Evolutionary conservation across 1,140 invertebrate genomes (phyloP).

Genomic region (Cotesia glomerata): DNA sequence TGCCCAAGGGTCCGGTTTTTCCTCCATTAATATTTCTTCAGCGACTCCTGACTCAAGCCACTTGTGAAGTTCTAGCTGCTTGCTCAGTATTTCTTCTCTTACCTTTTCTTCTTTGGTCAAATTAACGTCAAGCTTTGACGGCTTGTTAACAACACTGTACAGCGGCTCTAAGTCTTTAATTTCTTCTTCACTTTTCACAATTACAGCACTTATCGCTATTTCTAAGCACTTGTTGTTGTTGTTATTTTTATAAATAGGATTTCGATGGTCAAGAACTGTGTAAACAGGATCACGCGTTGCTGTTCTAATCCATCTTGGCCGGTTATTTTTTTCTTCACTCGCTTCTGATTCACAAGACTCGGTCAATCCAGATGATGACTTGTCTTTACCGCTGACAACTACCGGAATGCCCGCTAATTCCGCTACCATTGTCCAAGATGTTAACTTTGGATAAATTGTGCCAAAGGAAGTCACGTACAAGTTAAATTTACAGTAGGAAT

Average conservation of each 20-base stretch:
- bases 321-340: constrained; percentile 7
- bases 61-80: constrained; percentile 40
- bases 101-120: not conserved
- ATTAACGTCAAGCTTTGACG: constrained; percentile 8
- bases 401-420: constrained; percentile 45
- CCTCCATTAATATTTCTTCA: not conserved
- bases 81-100: constrained; percentile 27
- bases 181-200: constrained; percentile 19
- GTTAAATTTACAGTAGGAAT: not conserved
- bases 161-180: constrained; percentile 31
- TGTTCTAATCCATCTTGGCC: constrained; percentile 46
- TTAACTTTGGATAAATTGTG: not conserved
- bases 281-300: constrained; percentile 49
- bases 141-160: constrained; percentile 51
- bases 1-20: constrained; percentile 9
- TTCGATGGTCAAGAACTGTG: constrained; percentile 38
- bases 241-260: not conserved
- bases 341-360: not conserved
- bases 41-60: constrained; percentile 38
- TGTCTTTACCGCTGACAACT: constrained; percentile 27
- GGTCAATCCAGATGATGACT: constrained; percentile 14
- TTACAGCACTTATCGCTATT: constrained; percentile 41
- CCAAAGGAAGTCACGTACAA: constrained; percentile 46
- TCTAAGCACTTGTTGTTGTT: not conserved
- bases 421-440: constrained; percentile 43